These are phyloP conservation scores for Clinocottus analis DNA, from an alignment of 2,113 vertebrate species.

Conservation along the genomic window DNA sequence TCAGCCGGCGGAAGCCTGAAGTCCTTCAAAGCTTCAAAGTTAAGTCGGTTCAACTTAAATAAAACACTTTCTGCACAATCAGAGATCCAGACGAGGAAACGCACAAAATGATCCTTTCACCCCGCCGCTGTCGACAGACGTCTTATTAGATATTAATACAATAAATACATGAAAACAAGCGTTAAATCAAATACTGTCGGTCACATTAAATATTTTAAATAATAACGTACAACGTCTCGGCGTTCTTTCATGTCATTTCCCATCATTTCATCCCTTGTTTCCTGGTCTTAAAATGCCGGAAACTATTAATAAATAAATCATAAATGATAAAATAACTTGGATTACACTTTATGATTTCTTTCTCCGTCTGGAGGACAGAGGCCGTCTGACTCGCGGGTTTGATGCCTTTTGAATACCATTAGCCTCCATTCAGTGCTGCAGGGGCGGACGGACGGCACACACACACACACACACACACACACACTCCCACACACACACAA, in stretches of 20 bases:
- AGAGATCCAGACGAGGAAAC: too few species aligned
- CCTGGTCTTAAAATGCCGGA: neutral
- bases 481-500: slow-evolving; percentile 5
- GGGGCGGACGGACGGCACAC: neutral
- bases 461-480: slow-evolving; percentile 8
- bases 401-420: too few species aligned
- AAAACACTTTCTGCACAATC: too few species aligned
- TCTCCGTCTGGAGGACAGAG: too few species aligned
- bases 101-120: too few species aligned
- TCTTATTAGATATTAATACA: neutral
- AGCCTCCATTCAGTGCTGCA: too few species aligned
- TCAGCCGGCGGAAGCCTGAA: too few species aligned
- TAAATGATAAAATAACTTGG: neutral
- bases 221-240: neutral
- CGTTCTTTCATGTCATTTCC: neutral
- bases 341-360: neutral
- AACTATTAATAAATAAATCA: neutral
- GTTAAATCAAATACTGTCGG: neutral
- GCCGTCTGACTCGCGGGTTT: slow-evolving; percentile 26
- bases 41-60: too few species aligned
- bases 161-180: neutral
- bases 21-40: too few species aligned
- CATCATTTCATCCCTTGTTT: neutral
- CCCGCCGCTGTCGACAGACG: neutral
- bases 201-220: neutral